Conservation (phyloP, 2,113 vertebrate species). For the Tretioscincus oriximinensis region DNA sequence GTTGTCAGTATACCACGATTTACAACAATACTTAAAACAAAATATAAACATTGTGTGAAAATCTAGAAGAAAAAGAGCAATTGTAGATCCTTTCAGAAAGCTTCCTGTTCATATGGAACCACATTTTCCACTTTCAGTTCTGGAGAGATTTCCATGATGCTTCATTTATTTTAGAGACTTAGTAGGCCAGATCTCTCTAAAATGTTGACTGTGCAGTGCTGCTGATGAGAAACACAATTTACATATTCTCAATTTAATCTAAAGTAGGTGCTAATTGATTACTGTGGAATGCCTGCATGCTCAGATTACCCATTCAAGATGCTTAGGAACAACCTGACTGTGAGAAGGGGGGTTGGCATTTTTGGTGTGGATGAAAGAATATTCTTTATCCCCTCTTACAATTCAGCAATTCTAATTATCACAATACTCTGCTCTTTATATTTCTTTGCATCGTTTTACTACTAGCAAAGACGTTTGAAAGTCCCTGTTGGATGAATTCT, state of each 20-base stretch:
- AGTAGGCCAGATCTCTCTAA: constrained; percentile 66
- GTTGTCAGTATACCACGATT: background rate
- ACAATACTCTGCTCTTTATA: constrained; percentile 26
- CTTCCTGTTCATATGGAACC: background rate
- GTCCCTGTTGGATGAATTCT: background rate
- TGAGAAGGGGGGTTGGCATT: constrained; percentile 50
- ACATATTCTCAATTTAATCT: constrained; percentile 86
- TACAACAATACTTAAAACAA: background rate
- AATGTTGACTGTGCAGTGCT: constrained; percentile 73
- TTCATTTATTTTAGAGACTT: constrained; percentile 69
- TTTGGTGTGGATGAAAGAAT: constrained; percentile 29
- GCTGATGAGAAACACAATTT: constrained; percentile 80
- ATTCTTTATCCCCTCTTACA: constrained; percentile 33
- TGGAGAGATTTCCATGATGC: constrained; percentile 62
- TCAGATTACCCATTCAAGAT: constrained; percentile 83
- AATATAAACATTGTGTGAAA: background rate
- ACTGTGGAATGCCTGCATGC: constrained; percentile 80
- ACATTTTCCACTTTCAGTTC: constrained; percentile 21
- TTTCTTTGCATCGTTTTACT: constrained; percentile 36
- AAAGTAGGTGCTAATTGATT: constrained; percentile 86
- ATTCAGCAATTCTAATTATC: constrained; percentile 53
- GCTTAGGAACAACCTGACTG: constrained; percentile 65
- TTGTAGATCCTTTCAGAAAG: constrained; percentile 11
- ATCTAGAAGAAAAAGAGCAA: constrained; percentile 1
- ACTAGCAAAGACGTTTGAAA: background rate